Base-by-base conservation (phyloP, 2,797 vertebrate genomes). In the Eidolon dupreanum region DNA sequence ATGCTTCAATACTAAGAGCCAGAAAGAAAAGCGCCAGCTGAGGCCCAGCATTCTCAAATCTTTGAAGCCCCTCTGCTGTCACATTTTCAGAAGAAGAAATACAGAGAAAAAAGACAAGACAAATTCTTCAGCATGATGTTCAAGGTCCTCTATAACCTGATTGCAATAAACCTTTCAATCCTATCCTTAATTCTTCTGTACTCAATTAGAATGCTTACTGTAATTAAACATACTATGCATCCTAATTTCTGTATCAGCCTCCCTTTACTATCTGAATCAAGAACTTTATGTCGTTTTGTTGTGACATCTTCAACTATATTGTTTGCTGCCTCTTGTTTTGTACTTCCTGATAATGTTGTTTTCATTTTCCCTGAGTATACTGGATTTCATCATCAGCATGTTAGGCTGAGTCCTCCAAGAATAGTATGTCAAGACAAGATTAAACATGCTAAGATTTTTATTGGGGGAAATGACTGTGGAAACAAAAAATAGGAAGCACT, bases 361-460 rank as follows among this genome's bases (percentile, higher is more conserved):
- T 78, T 59, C 11, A 41, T 85, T 88, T 77, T 90, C 19, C 66
- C n/a, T 16, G 6, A 85, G 68, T 90, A 63, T 17, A 71, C 22
- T 28, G 87, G 5, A 93, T 94, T 95, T 90, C 19, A 49, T 95
- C 51, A 88, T 73, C 20, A 85, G 22, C 19, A 0, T 16, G 5
- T 81, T 90, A 88, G 36, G 33, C 36, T 63, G n/a, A 9, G n/a
- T 79, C 33, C 43, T 93, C 61, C 36, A 90, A 89, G 84, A 51
- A 88, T 51, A 90, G 68, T 31, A 83, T 78, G 24, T 77, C 83
- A 93, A 83, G 71, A 71, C 10, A 61, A 93, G 68, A 96, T 41
- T 53, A 82, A 95, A 88, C 22, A 5, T 49, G 31, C 24, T 70
- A 73, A 88, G 22, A 51, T 66, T 83, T 93, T 95, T 88, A 57